Evolutionary conservation across 2,888 invertebrate genomes (phyloP).

Genomic region (Platerodrilus igneus): DNA sequence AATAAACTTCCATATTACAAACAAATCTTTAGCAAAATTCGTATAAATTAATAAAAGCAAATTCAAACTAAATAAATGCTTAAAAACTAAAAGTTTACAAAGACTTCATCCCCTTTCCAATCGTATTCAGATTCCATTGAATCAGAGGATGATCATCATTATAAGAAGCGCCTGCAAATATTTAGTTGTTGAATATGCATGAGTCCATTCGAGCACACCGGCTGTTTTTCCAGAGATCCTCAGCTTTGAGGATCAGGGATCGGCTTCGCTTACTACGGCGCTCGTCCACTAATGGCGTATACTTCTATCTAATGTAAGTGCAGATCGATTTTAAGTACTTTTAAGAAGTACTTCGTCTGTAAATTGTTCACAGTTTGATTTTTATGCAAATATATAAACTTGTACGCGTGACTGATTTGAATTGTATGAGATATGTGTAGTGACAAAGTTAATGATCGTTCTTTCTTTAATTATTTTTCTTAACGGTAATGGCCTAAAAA

Average conservation of each 20-base stretch:
- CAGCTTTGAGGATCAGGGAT: constrained; percentile 24
- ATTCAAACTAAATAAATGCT: constrained; percentile 6
- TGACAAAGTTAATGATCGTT: too few species aligned
- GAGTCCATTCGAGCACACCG: constrained; percentile 42
- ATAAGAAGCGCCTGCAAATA: constrained; percentile 48
- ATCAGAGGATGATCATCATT: constrained; percentile 43
- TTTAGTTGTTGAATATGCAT: constrained; percentile 48
- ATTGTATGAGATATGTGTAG: constrained; percentile 6
- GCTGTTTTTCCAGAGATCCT: constrained; percentile 44
- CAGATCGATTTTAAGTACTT: constrained; percentile 39
- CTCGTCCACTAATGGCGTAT: constrained; percentile 35
- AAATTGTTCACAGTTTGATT: constrained; percentile 38
- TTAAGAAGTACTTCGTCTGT: constrained; percentile 39
- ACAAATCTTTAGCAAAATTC: too few species aligned
- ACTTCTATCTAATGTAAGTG: constrained; percentile 32
- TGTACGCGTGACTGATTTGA: constrained; percentile 10
- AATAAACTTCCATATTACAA: too few species aligned
- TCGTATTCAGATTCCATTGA: constrained; percentile 34
- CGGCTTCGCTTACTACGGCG: constrained; percentile 26
- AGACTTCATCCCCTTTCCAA: constrained; percentile 34
- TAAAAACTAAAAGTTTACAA: constrained; percentile 9
- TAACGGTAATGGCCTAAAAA: too few species aligned
- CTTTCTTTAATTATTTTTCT: too few species aligned
- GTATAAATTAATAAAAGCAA: constrained; percentile 11
- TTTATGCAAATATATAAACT: constrained; percentile 37